phyloP scores from a whole-genome alignment of 2,113 vertebrate species.

The Patagioenas fasciata region DNA sequence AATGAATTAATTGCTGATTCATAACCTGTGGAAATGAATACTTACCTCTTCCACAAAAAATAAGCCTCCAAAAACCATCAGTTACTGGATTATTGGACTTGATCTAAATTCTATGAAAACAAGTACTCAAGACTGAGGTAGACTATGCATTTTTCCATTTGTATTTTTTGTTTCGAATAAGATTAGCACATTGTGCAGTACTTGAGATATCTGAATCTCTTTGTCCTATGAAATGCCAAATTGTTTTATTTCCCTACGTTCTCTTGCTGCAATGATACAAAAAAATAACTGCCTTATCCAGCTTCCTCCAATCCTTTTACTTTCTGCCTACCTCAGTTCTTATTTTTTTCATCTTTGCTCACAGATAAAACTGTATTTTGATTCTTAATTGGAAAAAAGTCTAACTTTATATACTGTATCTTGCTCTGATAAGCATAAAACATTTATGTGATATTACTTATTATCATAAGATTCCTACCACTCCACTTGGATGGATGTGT shows the following conservation, averaged over 20 bases:
- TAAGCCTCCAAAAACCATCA: background rate
- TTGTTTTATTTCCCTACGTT: background rate
- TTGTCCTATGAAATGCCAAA: background rate
- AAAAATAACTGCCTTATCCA: background rate
- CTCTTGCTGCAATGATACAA: background rate
- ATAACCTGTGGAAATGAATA: background rate
- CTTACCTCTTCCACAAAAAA: background rate
- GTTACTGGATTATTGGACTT: background rate
- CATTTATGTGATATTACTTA: background rate
- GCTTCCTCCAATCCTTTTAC: background rate
- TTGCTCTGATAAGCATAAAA: background rate
- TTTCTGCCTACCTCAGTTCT: background rate
- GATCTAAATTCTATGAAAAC: background rate
- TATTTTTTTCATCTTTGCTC: background rate
- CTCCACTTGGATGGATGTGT: background rate
- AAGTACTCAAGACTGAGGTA: rapidly evolving
- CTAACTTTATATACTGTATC: background rate
- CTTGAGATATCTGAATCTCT: background rate
- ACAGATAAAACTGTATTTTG: background rate
- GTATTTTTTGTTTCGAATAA: background rate
- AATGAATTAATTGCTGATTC: background rate
- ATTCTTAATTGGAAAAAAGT: background rate
- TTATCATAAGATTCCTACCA: background rate
- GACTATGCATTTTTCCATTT: background rate
- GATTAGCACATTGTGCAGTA: background rate